Percentiles rank a stretch among this genome's conserved stretches.
phyloP scores from a whole-genome alignment of 2,888 invertebrate genomes.

The Harpalus rubripes region DNA sequence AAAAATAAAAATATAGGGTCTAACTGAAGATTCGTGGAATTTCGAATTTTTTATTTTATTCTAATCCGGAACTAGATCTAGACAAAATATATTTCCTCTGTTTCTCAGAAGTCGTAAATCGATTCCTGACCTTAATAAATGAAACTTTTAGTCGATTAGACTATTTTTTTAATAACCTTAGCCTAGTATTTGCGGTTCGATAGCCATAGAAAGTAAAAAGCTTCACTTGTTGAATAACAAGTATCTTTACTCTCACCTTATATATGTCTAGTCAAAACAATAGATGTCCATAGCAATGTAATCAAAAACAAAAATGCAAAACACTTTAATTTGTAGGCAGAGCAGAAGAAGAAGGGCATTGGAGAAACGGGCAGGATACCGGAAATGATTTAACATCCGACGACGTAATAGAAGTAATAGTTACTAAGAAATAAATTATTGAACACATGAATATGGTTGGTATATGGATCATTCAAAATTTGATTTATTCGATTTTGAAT shows the following conservation, averaged over 20 bases:
- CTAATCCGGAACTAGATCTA: neutral
- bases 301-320: neutral
- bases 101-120: neutral
- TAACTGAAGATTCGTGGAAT: no score
- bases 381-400: neutral
- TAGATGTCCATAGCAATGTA: neutral
- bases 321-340: neutral
- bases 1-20: no score
- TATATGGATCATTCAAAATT: no score
- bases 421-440: neutral
- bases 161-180: slow-evolving; percentile 20
- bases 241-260: slow-evolving; percentile 10
- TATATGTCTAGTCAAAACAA: slow-evolving; percentile 11
- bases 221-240: neutral
- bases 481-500: no score
- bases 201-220: neutral
- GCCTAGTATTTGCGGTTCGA: slow-evolving; percentile 10
- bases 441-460: no score
- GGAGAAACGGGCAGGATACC: neutral
- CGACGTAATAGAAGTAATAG: neutral
- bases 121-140: neutral
- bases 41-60: no score
- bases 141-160: neutral
- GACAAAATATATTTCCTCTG: neutral
- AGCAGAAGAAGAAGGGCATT: neutral